phyloP scores from a whole-genome alignment of 2,888 invertebrate species.

The Litoditis marina region DNA sequence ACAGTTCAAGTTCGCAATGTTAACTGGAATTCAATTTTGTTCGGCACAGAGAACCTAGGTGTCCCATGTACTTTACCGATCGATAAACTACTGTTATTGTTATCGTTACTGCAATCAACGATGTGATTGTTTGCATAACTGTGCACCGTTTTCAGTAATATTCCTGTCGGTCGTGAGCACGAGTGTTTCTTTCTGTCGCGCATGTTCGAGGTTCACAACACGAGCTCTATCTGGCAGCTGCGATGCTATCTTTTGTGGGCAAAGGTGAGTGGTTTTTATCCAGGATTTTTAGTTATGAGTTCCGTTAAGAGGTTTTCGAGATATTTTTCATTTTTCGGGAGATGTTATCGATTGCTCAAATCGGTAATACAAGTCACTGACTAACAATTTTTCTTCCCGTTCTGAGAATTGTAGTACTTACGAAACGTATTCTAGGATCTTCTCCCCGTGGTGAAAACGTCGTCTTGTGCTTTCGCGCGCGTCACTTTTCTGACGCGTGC shows the following conservation, averaged over 20 bases:
- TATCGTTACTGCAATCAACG: no score
- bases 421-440: conserved; percentile 31
- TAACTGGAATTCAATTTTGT: no score
- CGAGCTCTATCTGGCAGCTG: conserved; percentile 34
- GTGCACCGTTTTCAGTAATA: not conserved
- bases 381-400: no score
- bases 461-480: conserved; percentile 47
- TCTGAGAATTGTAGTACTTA: no score
- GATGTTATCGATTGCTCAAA: conserved; percentile 28
- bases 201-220: conserved; percentile 48
- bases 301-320: no score
- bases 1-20: no score
- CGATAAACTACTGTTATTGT: no score
- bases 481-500: conserved; percentile 46
- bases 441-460: conserved; percentile 39
- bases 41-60: no score
- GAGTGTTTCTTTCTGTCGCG: conserved; percentile 29
- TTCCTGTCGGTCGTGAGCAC: conserved; percentile 8
- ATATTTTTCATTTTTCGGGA: conserved; percentile 17
- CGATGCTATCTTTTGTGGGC: conserved; percentile 48
- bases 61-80: no score
- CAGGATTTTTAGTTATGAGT: no score
- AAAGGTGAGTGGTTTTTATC: conserved; percentile 24
- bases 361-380: no score
- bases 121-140: no score